Percentiles rank a stretch among this genome's conserved stretches.
phyloP scores from a whole-genome alignment of 2,113 vertebrate genomes.

The Oreochromis tanganicae region DNA sequence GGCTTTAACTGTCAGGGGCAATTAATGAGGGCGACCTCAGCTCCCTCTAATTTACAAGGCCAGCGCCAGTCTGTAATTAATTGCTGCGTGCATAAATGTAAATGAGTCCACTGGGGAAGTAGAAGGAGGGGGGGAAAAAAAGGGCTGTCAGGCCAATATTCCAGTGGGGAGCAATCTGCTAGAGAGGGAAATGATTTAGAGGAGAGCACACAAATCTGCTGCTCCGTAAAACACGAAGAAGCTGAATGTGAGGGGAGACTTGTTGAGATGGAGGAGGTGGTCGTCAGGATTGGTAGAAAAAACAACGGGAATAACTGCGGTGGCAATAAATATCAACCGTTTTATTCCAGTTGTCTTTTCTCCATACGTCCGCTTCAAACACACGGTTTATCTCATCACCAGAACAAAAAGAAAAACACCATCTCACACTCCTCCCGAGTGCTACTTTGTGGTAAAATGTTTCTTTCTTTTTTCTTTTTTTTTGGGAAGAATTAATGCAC shows the following conservation, averaged over 20 bases:
- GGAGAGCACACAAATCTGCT: constrained; percentile 59
- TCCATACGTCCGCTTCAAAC: neutral
- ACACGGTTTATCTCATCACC: neutral
- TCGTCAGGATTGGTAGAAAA: neutral
- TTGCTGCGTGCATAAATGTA: constrained; percentile 67
- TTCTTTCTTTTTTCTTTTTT: neutral
- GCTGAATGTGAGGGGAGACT: constrained; percentile 15
- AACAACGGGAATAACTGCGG: neutral
- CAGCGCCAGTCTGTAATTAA: constrained; percentile 61
- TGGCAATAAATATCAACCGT: constrained; percentile 29
- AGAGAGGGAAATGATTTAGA: constrained; percentile 72
- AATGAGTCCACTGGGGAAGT: constrained; percentile 55
- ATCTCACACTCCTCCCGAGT: neutral
- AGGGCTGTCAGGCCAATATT: constrained; percentile 55
- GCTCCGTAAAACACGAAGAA: constrained; percentile 5
- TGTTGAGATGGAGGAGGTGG: constrained; percentile 14
- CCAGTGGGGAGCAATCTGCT: constrained; percentile 61
- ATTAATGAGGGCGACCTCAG: constrained; percentile 59
- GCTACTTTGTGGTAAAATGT: neutral
- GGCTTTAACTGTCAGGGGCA: constrained; percentile 58
- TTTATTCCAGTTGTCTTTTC: neutral
- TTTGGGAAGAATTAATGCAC: neutral
- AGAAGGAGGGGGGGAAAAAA: neutral
- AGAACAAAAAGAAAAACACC: neutral
- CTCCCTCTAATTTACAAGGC: constrained; percentile 62